A percentile compares a stretch with the other conserved stretches of the same genome.
These are phyloP conservation scores for Cosmorhoe ocellata DNA, from an alignment of 2,888 invertebrate genomes.

Conservation along the genomic window DNA sequence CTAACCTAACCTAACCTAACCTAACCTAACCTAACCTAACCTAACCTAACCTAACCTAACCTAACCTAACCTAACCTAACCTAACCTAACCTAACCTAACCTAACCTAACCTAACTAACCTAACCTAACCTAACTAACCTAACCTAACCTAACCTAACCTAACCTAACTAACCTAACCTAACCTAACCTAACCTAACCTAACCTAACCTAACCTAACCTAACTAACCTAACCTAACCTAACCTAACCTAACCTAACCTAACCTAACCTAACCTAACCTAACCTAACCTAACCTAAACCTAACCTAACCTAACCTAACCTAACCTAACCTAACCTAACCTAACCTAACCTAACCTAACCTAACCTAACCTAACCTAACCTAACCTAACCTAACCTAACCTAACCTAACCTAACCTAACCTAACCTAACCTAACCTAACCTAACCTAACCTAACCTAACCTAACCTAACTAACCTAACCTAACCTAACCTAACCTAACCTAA, in stretches of 20 bases:
- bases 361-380: too few relatives aligned
- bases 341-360: too few relatives aligned
- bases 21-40: conserved; percentile 29
- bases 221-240: too few relatives aligned
- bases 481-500: conserved; percentile 32
- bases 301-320: too few relatives aligned
- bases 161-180: too few relatives aligned
- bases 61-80: conserved; percentile 24
- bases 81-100: conserved; percentile 27
- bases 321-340: too few relatives aligned
- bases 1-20: conserved; percentile 20
- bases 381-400: too few relatives aligned
- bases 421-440: conserved; percentile 28
- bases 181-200: too few relatives aligned
- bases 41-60: conserved; percentile 26
- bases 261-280: too few relatives aligned
- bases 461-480: conserved; percentile 30
- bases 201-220: too few relatives aligned
- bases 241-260: too few relatives aligned
- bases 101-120: conserved; percentile 29
- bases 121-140: conserved; percentile 25
- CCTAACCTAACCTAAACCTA: too few relatives aligned
- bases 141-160: conserved; percentile 29
- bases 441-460: conserved; percentile 23
- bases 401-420: conserved; percentile 28